Conservation (phyloP, 2,888 invertebrate species). For the Synergus japonicus region DNA sequence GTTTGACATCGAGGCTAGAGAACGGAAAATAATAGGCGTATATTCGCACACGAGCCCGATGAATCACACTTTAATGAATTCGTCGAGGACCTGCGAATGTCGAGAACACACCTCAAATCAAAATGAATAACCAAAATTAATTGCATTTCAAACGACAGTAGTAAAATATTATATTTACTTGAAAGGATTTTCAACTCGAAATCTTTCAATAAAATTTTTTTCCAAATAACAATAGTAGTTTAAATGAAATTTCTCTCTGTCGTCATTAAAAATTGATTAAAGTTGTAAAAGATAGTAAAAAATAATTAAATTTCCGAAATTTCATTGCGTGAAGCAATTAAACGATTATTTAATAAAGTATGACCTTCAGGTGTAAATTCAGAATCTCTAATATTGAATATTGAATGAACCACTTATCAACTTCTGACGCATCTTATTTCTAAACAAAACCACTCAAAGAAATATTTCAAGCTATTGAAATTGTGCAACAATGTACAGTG, state of each 20-base stretch:
- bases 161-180: neutral
- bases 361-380: neutral
- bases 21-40: neutral
- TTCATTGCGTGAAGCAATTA: neutral
- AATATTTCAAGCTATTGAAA: neutral
- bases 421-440: slow-evolving; percentile 4
- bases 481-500: neutral
- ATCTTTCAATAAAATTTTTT: neutral
- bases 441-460: neutral
- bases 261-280: too few species aligned
- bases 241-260: too few species aligned
- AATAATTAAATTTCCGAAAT: too few species aligned
- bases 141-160: neutral
- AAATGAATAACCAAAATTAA: neutral
- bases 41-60: neutral
- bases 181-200: neutral
- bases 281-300: too few species aligned
- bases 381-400: neutral
- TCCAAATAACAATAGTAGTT: too few species aligned
- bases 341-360: neutral
- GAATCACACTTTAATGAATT: neutral
- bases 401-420: slow-evolving; percentile 6
- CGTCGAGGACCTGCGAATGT: neutral
- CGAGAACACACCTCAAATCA: neutral
- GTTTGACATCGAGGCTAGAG: neutral